Evolutionary conservation across 2,113 vertebrate genomes (phyloP), one percentile per base, ranked within the genome.

Genomic region (Phalacrocorax aristotelis): DNA sequence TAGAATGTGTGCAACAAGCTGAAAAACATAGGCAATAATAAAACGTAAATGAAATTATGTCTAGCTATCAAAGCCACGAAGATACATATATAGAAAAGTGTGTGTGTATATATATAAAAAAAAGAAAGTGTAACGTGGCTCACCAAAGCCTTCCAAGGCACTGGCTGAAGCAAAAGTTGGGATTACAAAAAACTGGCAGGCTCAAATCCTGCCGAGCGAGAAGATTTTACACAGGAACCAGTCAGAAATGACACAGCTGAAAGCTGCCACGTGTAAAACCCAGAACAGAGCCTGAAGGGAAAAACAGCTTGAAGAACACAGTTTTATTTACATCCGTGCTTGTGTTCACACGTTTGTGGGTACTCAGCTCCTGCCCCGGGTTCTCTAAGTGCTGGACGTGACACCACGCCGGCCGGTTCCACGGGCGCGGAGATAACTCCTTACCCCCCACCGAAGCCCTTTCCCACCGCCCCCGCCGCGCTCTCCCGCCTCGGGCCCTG

Each of bases 401-500:
- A 14, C 81, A 18, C 18, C 26, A 13, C 5, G 1, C 5, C 21
- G 7, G 23, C 19, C 52, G 3, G 10, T 8, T 12, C 26, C 34
- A 8, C 3, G 2, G 27, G 30, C 10, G 4, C 1, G 4, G 19
- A 20, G 19, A 2, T 15, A 9, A 44, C 36, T 20, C 36, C 75
- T 18, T 15, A 51, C 62, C 54, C 6, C 21, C 32, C 16, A 15
- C 6, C 10, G 13, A 19, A 9, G 2, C 8, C 13, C 2, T 1
- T 15, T 10, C 46, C 40, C 22, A 48, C 1, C 1, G 2, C 2
- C 25, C 25, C 20, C 2, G 36, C 10, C 4, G 3, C 34, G 7
- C 49, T 10, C 14, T 61, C 18, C 9, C 62, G 1, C 5, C 17
- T 1, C 2, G 14, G 2, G 2, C 6, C 44, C 1, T 3, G 5